Conservation (phyloP, 2,113 vertebrate species). For the Nesoenas mayeri region DNA sequence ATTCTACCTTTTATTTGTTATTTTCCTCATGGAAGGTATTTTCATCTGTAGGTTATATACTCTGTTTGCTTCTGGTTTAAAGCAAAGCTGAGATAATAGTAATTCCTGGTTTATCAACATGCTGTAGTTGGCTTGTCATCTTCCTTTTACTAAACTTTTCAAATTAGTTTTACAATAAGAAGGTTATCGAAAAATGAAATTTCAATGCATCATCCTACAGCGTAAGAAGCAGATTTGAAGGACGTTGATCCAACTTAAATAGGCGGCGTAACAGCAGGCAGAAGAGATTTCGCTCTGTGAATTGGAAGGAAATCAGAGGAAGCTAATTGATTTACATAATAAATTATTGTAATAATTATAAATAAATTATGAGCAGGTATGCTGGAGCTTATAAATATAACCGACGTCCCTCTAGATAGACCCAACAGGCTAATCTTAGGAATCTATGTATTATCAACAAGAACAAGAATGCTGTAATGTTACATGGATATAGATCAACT, state of each 20-base stretch:
- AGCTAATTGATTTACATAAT: slow-evolving; percentile 3
- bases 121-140: background rate
- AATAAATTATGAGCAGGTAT: slow-evolving; percentile 17
- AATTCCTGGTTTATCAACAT: background rate
- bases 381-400: background rate
- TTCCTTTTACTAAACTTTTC: background rate
- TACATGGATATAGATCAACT: background rate
- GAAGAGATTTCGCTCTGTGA: background rate
- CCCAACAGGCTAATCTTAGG: background rate
- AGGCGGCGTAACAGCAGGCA: background rate
- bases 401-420: background rate
- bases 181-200: background rate
- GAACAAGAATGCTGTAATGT: background rate
- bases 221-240: background rate
- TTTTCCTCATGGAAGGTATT: background rate
- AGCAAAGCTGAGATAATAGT: background rate
- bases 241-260: background rate
- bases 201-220: background rate
- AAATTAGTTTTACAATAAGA: background rate
- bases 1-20: background rate
- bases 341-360: background rate
- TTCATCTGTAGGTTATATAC: background rate
- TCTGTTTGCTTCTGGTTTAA: slow-evolving; percentile 1
- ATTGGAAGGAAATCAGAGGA: background rate
- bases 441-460: background rate